A percentile compares a stretch with the other conserved stretches of the same genome.
Evolutionary conservation across 2,888 invertebrate species (phyloP).

Genomic region (Boloria selene): DNA sequence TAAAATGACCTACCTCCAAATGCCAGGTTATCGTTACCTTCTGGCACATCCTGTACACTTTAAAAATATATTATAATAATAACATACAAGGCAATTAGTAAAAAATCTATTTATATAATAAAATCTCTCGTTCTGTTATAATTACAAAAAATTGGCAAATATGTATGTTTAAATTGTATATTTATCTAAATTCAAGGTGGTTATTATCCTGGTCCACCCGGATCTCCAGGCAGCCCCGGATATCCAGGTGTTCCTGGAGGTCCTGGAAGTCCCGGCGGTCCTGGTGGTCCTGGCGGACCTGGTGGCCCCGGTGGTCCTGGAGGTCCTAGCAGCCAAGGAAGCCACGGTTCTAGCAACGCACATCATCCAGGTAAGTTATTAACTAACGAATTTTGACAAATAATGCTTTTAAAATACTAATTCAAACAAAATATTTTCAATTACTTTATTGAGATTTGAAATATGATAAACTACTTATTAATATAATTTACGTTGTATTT

Average conservation of each 20-base stretch:
- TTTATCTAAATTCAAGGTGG: constrained; percentile 44
- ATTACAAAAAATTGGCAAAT: too few relatives aligned
- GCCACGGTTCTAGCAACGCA: constrained; percentile 42
- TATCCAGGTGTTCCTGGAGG: constrained; percentile 49
- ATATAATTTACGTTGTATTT: too few relatives aligned
- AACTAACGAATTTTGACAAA: too few relatives aligned
- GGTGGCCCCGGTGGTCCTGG: constrained; percentile 41
- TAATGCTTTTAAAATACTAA: too few relatives aligned
- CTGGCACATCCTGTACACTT: too few relatives aligned
- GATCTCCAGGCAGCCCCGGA: constrained; percentile 30
- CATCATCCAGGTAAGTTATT: constrained; percentile 22
- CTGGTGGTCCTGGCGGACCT: constrained; percentile 30
- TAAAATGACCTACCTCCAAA: too few relatives aligned
- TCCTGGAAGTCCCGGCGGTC: constrained; percentile 43
- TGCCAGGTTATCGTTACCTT: too few relatives aligned
- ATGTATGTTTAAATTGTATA: not conserved
- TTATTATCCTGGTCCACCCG: constrained; percentile 61
- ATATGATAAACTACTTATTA: too few relatives aligned
- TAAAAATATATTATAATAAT: too few relatives aligned
- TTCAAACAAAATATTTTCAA: too few relatives aligned
- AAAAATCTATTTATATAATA: constrained; percentile 17
- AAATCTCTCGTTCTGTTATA: not conserved
- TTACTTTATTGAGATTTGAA: too few relatives aligned
- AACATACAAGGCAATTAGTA: too few relatives aligned
- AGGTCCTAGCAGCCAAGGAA: constrained; percentile 22